Conservation (phyloP, 64 coral and sea anemone genomes). For the Stichodactyla mertensii region DNA sequence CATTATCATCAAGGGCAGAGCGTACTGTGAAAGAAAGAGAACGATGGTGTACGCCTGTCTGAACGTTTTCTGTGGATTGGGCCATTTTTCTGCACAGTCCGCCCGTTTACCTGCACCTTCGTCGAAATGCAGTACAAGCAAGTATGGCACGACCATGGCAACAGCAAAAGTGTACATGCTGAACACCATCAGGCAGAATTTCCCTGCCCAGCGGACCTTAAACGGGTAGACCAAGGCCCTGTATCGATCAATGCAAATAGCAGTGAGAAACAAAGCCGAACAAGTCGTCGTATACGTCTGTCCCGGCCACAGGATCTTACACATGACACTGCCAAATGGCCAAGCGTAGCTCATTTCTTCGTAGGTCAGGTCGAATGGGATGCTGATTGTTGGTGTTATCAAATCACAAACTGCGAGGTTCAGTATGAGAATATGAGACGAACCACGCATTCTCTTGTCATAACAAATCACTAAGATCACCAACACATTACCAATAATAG, state of each 20-base stretch:
- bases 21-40: slow-evolving; percentile 38
- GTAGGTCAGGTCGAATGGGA: slow-evolving; percentile 36
- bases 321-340: slow-evolving; percentile 12
- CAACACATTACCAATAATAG: slow-evolving; percentile 12
- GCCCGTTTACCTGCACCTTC: neutral
- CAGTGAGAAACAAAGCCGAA: slow-evolving; percentile 15
- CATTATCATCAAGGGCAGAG: slow-evolving; percentile 25
- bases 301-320: slow-evolving; percentile 22
- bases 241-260: slow-evolving; percentile 35
- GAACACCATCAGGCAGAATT: slow-evolving; percentile 20
- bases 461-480: slow-evolving; percentile 21
- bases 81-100: slow-evolving; percentile 30
- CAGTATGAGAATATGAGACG: slow-evolving; percentile 39
- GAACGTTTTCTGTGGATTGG: neutral
- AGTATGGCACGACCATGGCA: slow-evolving; percentile 17
- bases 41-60: slow-evolving; percentile 32
- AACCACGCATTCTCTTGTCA: slow-evolving; percentile 16
- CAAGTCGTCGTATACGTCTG: slow-evolving; percentile 39
- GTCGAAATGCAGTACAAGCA: neutral
- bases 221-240: slow-evolving; percentile 27
- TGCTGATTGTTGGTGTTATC: slow-evolving; percentile 31
- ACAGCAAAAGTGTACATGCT: neutral
- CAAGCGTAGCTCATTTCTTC: slow-evolving; percentile 18
- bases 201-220: slow-evolving; percentile 8
- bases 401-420: slow-evolving; percentile 34